Base-by-base conservation (phyloP, 2,888 invertebrate genomes). In the Plebejus melissa region DNA sequence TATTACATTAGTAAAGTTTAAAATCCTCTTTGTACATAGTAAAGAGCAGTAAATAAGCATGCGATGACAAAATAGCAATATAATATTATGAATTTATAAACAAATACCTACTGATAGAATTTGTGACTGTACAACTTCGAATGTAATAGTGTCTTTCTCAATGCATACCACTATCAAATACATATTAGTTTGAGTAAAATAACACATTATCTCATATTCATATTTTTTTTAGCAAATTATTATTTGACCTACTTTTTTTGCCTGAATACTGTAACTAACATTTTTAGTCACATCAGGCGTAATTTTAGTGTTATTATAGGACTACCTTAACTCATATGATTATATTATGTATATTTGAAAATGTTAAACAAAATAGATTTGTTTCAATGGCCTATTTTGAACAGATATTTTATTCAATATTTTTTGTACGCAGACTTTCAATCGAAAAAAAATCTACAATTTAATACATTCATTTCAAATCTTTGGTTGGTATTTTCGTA, bases 301-400 rank as follows among this genome's bases (percentile, higher is more conserved):
- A 3, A 22, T 58, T 22, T 60, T 60, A n/a, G 28, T 60, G 60
- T 60, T 58, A 58, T 58, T 69, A 50, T 57, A 41, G 50, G 41
- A 57, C 69, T 75, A 38, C 57, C 32, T 38, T n/a, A 32, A 46
- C 65, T 69, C 50, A 78, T 65, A 58, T 22, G 4, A 54, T 54
- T 16, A 16, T 46, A 22, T 22, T 22, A 46, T 46, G 9, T 54
- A 54, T 54, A 16, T 54, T 16, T 58, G n/a, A 58, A 58, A n/a
- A 58, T 58, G 11, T 58, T 58, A 7, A 65, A 32, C 65, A 65
- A 13, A 16, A 32, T 16, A 65, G 13, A 65, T 32, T 13, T 13
- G 36, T 65, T 65, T 65, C 16, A 65, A 65, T 22, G 32, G 28
- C 9, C 16, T 65, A 32, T 65, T 65, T 60, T 32, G 3, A 60